Evolutionary conservation across 2,113 vertebrate genomes (phyloP).

Genomic region (Apeltes quadracus): DNA sequence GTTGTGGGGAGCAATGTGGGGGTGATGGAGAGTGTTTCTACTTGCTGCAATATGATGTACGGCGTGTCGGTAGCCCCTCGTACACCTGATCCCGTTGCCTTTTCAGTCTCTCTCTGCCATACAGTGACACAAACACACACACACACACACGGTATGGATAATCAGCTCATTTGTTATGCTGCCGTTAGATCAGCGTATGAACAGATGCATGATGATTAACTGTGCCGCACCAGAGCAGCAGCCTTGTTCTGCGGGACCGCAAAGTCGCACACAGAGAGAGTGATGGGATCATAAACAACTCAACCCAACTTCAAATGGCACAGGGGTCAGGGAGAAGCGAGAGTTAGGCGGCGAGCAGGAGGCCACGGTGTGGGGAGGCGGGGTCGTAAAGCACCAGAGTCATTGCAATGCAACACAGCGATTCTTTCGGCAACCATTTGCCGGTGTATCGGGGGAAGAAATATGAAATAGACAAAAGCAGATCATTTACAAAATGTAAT

Average conservation of each 20-base stretch:
- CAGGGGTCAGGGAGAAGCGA: slow-evolving; percentile 43
- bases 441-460: no score
- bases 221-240: slow-evolving; percentile 47
- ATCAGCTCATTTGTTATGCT: slow-evolving; percentile 76
- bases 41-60: slow-evolving; percentile 71
- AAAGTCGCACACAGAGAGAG: slow-evolving; percentile 43
- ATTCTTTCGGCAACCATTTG: not conserved
- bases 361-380: not conserved
- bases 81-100: slow-evolving; percentile 59
- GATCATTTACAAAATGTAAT: no score
- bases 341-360: slow-evolving; percentile 6
- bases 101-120: slow-evolving; percentile 54
- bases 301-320: slow-evolving; percentile 51
- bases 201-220: slow-evolving; percentile 71
- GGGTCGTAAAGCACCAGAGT: not conserved
- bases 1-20: slow-evolving; percentile 11
- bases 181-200: slow-evolving; percentile 60
- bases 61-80: slow-evolving; percentile 50
- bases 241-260: slow-evolving; percentile 60
- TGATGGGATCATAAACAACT: slow-evolving; percentile 30
- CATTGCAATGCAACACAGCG: not conserved
- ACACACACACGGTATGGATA: slow-evolving; percentile 64
- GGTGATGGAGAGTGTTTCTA: slow-evolving; percentile 41
- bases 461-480: no score
- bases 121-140: slow-evolving; percentile 26